Conservation (phyloP, 2,113 vertebrate species). For the Nesogale talazaci region DNA sequence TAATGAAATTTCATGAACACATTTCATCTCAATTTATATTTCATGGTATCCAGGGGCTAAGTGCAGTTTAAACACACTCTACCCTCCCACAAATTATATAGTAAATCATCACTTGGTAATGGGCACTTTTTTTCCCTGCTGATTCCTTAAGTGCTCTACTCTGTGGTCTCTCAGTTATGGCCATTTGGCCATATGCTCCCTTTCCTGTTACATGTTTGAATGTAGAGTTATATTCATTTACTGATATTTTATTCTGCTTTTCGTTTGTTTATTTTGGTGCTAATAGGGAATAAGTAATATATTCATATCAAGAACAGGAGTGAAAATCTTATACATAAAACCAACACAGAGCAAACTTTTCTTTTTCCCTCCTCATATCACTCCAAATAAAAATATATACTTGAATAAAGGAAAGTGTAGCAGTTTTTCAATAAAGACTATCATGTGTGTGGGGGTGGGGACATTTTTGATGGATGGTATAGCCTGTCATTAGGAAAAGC, state of each 20-base stretch:
- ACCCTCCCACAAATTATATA: constrained; percentile 70
- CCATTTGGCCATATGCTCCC: background rate
- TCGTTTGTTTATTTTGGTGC: constrained; percentile 14
- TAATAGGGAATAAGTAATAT: constrained; percentile 57
- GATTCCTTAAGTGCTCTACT: constrained; percentile 68
- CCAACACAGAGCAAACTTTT: background rate
- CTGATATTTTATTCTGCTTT: background rate
- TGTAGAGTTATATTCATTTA: background rate
- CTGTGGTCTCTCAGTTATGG: constrained; percentile 51
- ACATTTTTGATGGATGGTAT: too few species aligned
- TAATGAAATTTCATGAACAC: constrained; percentile 68
- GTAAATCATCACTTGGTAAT: constrained; percentile 75
- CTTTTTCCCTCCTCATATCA: constrained; percentile 21
- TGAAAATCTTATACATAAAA: constrained; percentile 43
- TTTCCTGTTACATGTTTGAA: constrained; percentile 44
- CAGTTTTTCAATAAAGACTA: constrained; percentile 49
- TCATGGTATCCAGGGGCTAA: constrained; percentile 67
- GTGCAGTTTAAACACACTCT: constrained; percentile 66
- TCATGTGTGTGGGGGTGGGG: background rate
- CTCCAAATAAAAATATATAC: constrained; percentile 47
- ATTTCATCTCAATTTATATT: constrained; percentile 76
- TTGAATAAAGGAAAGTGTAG: constrained; percentile 60
- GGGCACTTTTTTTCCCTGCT: constrained; percentile 65
- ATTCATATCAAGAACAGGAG: constrained; percentile 62
- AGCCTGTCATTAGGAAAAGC: too few species aligned